Base-by-base conservation (phyloP, 2,888 invertebrate genomes). In the Drosophila greeni region DNA sequence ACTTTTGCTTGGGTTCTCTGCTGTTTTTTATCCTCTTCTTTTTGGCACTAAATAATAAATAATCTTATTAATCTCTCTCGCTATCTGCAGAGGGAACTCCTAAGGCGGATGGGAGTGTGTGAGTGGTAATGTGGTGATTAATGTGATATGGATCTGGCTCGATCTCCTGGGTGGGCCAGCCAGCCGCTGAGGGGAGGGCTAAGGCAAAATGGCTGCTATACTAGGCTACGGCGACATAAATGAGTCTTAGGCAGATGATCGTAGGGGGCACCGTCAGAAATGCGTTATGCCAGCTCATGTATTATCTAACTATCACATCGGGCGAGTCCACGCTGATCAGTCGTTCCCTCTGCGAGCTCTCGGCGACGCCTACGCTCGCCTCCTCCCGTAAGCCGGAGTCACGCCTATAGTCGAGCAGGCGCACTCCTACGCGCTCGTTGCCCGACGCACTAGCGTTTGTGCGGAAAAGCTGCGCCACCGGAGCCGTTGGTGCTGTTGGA, bases 41-140 rank as follows among this genome's bases (percentile, higher is more conserved):
- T 79, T 79, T 83, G 82, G 84, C 79, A 84, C 79, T 79, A 83
- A 69, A 47, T 31, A 78, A 78, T 78, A 83, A 83, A 81, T 78
- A 81, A 81, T 83, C 84, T 83, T 78, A 78, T 75, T 48, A 77
- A 81, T 77, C 82, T 78, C 81, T 80, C 83, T 80, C 72, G 61
- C 57, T 69, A 34, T 43, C 65, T 37, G 56, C 71, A 60, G 76
- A 64, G 75, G 70, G 57, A 76, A 69, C 58, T 60, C 47, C 43
- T 69, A 56, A 65, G 57, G 55, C 56, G 62, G 43, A 58, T 67
- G 47, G 37, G 18, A 18, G 18, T 48, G 20, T 51, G 26, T 26
- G 43, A 12, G 55, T 36, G 37, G 31, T 8, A 37, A 47, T 69
- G 68, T 23, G 36, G 36, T 40, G 33, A 45, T 54, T 48, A 9